Evolutionary conservation across 1,140 invertebrate species (phyloP).

Genomic region (Drosophila punjabiensis): DNA sequence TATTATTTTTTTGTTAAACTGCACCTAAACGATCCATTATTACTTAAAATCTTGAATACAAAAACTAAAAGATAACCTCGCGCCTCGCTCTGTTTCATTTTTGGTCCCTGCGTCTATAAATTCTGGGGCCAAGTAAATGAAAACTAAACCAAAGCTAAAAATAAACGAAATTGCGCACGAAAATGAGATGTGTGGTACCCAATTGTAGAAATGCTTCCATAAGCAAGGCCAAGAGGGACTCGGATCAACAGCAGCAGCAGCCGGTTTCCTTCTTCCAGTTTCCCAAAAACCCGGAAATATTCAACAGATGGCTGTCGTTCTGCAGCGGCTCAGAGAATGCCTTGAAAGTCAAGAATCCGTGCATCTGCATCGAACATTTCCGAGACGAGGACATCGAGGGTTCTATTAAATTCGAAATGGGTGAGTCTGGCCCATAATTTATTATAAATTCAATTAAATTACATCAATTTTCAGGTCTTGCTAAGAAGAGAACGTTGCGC

Average conservation of each 20-base stretch:
- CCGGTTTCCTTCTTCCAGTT: slow-evolving; percentile 62
- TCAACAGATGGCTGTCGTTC: slow-evolving; percentile 34
- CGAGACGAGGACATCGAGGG: slow-evolving; percentile 68
- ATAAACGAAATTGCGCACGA: slow-evolving; percentile 14
- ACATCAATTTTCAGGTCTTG: slow-evolving; percentile 13
- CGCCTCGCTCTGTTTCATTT: neutral
- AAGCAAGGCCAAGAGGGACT: slow-evolving; percentile 7
- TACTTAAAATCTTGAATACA: neutral
- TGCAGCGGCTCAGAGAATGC: slow-evolving; percentile 21
- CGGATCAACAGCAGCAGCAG: neutral
- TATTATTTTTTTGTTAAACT: neutral
- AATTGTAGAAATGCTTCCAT: slow-evolving; percentile 51
- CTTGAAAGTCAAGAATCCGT: slow-evolving; percentile 48
- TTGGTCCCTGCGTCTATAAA: neutral
- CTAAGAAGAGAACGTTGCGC: slow-evolving; percentile 37
- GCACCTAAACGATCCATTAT: neutral
- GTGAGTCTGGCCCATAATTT: slow-evolving; percentile 7
- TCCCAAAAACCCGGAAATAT: slow-evolving; percentile 46
- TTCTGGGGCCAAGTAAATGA: neutral
- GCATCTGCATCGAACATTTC: slow-evolving; percentile 67
- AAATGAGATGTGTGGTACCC: slow-evolving; percentile 61
- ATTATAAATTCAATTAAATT: too few species aligned
- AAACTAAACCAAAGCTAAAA: slow-evolving; percentile 8
- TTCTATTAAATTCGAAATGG: slow-evolving; percentile 65
- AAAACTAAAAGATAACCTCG: neutral